Base-by-base conservation (phyloP, 2,888 invertebrate species). In the Eulithis prunata region DNA sequence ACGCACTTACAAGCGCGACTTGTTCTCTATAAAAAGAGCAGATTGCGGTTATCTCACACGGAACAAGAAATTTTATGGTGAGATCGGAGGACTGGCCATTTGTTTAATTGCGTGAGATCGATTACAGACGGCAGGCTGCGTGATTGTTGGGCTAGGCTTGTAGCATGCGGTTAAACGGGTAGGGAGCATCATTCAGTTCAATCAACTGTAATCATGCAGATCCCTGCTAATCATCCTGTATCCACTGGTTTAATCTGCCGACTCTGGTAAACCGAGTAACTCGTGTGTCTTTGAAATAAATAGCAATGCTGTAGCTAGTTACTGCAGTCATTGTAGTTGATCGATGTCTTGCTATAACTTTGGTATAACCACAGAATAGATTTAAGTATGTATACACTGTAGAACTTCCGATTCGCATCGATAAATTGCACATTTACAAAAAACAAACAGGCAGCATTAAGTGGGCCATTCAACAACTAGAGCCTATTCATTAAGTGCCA, bases 101-200 rank as follows among this genome's bases (percentile, higher is more conserved):
- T 82, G 79, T 83, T 80, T 85, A 86, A 88, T 90, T 87, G 83
- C 82, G 75, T 84, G 81, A 84, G 82, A 89, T 88, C 83, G 84
- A 88, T 88, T 85, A 85, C 82, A 74, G 74, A 81, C 75, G 78
- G 81, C 70, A 75, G 73, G 78, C 70, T 70, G 65, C 64, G 75
- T 78, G 82, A 85, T 87, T 81, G 79, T 76, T 72, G 75, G 70
- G 70, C 71, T 61, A 68, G 55, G 66, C 62, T 66, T 58, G 68
- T 69, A 63, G 74, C 64, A 41, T 69, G 72, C 59, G 71, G 71
- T 69, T 73, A 69, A 73, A 67, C 71, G 76, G 73, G 71, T 70
- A 70, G 4, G 8, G 41, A 41, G 56, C 28, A 71, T 63, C 64
- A 62, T 64, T 61, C 69, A 64, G 77, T 70, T 75, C 71, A 71